phyloP scores from a whole-genome alignment of 2,113 vertebrate genomes.

The Hippoglossus stenolepis region DNA sequence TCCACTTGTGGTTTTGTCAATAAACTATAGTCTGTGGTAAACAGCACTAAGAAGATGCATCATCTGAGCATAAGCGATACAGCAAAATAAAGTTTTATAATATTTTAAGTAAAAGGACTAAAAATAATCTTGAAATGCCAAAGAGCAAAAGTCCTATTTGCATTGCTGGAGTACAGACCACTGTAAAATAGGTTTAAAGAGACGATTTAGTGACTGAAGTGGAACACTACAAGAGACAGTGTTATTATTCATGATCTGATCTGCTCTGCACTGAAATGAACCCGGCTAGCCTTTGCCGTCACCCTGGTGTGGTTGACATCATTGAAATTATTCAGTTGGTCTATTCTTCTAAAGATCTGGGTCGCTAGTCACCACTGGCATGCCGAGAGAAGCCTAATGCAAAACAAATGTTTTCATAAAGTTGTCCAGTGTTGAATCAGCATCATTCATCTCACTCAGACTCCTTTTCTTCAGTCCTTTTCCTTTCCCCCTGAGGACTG shows the following conservation, averaged over 20 bases:
- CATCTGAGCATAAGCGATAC: too few relatives aligned
- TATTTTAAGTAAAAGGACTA: too few relatives aligned
- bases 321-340: conserved; percentile 38
- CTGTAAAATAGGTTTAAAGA: not conserved
- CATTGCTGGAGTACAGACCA: too few relatives aligned
- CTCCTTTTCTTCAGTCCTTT: conserved; percentile 11
- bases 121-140: not conserved
- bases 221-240: not conserved
- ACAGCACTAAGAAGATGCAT: too few relatives aligned
- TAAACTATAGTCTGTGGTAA: not conserved
- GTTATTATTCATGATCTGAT: conserved; percentile 14
- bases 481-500: conserved; percentile 30
- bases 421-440: conserved; percentile 74
- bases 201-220: not conserved
- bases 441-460: conserved; percentile 58
- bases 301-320: conserved; percentile 25
- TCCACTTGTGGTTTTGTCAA: not conserved
- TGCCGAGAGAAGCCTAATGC: conserved; percentile 54
- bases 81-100: too few relatives aligned
- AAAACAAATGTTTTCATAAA: conserved; percentile 81
- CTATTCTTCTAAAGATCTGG: conserved; percentile 55
- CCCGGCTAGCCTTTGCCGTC: conserved; percentile 18
- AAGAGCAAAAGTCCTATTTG: not conserved
- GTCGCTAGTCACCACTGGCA: conserved; percentile 57
- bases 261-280: conserved; percentile 25